Evolutionary conservation across 2,888 invertebrate genomes (phyloP).

Genomic region (Leucophora obtusa): DNA sequence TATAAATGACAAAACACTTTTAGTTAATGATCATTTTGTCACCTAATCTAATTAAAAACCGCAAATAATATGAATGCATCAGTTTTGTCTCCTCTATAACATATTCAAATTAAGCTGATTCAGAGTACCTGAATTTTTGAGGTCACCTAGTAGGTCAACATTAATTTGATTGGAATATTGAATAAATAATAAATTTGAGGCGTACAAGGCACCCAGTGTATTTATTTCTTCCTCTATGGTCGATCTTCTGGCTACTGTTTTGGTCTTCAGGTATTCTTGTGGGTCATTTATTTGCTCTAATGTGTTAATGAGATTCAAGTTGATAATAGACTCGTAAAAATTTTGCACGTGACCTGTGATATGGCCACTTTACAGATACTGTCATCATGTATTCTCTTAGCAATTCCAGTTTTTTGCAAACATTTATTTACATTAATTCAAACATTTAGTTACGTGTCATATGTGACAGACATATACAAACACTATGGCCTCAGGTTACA

Average conservation of each 20-base stretch:
- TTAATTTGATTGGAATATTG: too few relatives aligned
- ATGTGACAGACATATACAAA: constrained; percentile 74
- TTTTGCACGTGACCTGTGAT: constrained; percentile 53
- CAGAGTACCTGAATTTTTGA: too few relatives aligned
- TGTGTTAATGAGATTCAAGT: constrained; percentile 50
- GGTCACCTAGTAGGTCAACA: too few relatives aligned
- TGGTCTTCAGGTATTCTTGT: constrained; percentile 34
- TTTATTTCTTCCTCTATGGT: too few relatives aligned
- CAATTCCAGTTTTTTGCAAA: constrained; percentile 13
- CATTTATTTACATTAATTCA: constrained; percentile 65
- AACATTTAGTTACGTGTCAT: constrained; percentile 68
- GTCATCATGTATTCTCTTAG: not conserved
- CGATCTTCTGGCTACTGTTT: not conserved
- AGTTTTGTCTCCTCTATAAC: too few relatives aligned
- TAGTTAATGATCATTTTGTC: constrained; percentile 26
- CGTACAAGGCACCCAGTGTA: too few relatives aligned
- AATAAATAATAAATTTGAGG: too few relatives aligned
- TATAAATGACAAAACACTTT: not conserved
- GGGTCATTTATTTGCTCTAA: constrained; percentile 4
- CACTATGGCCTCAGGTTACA: constrained; percentile 39
- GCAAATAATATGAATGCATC: too few relatives aligned
- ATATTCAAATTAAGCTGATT: too few relatives aligned
- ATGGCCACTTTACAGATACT: constrained; percentile 28
- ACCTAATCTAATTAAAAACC: not conserved
- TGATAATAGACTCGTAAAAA: constrained; percentile 49